Conservation (phyloP, 2,797 vertebrate species). For the Centroberyx gerrardi region DNA sequence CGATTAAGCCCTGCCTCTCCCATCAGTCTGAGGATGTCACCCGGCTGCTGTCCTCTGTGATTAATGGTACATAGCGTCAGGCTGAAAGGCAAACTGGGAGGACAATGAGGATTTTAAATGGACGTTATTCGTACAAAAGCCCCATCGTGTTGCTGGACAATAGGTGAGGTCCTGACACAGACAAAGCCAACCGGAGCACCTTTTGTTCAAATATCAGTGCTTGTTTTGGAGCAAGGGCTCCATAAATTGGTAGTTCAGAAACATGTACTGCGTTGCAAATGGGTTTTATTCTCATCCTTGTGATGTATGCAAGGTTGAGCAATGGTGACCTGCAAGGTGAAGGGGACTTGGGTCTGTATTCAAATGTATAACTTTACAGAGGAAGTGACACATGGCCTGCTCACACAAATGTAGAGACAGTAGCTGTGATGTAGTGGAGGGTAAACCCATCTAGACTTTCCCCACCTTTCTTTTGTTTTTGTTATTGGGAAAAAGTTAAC, state of each 20-base stretch:
- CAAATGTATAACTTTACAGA: neutral
- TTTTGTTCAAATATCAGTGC: slow-evolving; percentile 63
- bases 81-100: slow-evolving; percentile 62
- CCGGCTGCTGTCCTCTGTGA: slow-evolving; percentile 60
- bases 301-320: slow-evolving; percentile 7
- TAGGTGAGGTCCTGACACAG: slow-evolving; percentile 41
- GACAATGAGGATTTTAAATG: slow-evolving; percentile 72
- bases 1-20: slow-evolving; percentile 29
- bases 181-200: slow-evolving; percentile 60
- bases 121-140: slow-evolving; percentile 69
- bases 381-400: neutral
- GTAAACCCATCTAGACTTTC: too few species aligned
- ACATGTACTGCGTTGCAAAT: slow-evolving; percentile 28
- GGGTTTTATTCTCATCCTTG: slow-evolving; percentile 24
- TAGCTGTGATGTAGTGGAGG: too few species aligned
- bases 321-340: neutral
- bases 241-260: slow-evolving; percentile 29
- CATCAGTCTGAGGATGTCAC: slow-evolving; percentile 44
- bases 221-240: slow-evolving; percentile 9
- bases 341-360: neutral
- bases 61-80: slow-evolving; percentile 62
- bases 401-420: too few species aligned
- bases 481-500: too few species aligned
- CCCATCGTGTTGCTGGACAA: slow-evolving; percentile 52
- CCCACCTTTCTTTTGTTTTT: too few species aligned